phyloP scores from a whole-genome alignment of 2,888 invertebrate genomes.

The Calephelis perditalis region DNA sequence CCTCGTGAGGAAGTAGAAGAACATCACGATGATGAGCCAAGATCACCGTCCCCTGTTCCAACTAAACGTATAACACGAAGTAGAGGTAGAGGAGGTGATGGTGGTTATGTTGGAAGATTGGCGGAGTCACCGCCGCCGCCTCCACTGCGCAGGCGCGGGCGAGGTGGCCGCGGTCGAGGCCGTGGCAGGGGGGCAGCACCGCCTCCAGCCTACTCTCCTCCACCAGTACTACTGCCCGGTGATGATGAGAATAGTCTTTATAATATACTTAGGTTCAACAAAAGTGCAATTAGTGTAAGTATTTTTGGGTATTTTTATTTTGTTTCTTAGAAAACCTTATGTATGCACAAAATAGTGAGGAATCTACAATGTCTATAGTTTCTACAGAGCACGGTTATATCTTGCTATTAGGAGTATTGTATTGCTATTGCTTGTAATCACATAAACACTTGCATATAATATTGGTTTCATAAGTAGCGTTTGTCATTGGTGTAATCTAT shows the following conservation, averaged over 20 bases:
- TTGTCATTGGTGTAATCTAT: no score
- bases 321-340: no score
- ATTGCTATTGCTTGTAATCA: no score
- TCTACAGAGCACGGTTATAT: no score
- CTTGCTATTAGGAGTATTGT: no score
- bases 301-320: not conserved
- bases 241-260: slow-evolving; percentile 93
- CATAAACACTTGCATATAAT: no score
- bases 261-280: slow-evolving; percentile 89
- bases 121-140: slow-evolving; percentile 73
- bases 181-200: slow-evolving; percentile 65
- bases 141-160: slow-evolving; percentile 57
- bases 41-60: slow-evolving; percentile 77
- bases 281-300: slow-evolving; percentile 86
- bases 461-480: no score
- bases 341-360: no score
- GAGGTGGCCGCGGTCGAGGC: slow-evolving; percentile 59
- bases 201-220: slow-evolving; percentile 70
- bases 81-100: slow-evolving; percentile 74
- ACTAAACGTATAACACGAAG: slow-evolving; percentile 82
- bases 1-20: slow-evolving; percentile 60
- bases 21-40: slow-evolving; percentile 57
- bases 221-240: slow-evolving; percentile 69
- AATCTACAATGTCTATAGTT: no score
- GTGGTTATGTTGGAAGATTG: slow-evolving; percentile 62